phyloP scores from a whole-genome alignment of 1,140 invertebrate species.

The Trichonephila clavipes region DNA sequence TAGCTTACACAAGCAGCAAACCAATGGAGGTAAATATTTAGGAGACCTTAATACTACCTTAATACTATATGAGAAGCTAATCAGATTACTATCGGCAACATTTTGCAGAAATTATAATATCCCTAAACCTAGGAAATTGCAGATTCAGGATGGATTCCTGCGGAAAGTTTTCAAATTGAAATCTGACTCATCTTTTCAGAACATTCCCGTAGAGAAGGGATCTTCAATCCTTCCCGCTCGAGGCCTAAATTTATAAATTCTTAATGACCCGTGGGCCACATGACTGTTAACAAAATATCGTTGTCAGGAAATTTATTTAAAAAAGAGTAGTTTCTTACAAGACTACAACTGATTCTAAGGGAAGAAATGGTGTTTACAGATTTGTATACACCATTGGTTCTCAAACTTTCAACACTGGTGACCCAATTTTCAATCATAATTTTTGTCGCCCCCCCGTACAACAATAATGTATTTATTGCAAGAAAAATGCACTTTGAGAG shows the following conservation, averaged over 20 bases:
- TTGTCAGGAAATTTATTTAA: background rate
- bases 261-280: background rate
- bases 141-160: background rate
- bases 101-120: background rate
- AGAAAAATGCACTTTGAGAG: too few relatives aligned
- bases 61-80: background rate
- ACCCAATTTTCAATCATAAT: too few relatives aligned
- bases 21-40: background rate
- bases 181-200: background rate
- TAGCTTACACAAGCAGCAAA: background rate
- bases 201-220: background rate
- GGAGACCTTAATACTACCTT: too few relatives aligned
- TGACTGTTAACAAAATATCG: background rate
- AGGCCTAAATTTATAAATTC: background rate
- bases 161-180: slow-evolving; percentile 6
- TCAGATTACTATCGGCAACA: background rate
- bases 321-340: background rate
- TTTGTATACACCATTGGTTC: too few relatives aligned
- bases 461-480: too few relatives aligned
- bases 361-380: too few relatives aligned
- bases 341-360: too few relatives aligned
- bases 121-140: background rate
- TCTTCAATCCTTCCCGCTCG: too few relatives aligned
- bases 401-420: too few relatives aligned
- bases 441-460: too few relatives aligned